Evolutionary conservation across 2,888 invertebrate species (phyloP).

Genomic region (Trachelus troglodyta): DNA sequence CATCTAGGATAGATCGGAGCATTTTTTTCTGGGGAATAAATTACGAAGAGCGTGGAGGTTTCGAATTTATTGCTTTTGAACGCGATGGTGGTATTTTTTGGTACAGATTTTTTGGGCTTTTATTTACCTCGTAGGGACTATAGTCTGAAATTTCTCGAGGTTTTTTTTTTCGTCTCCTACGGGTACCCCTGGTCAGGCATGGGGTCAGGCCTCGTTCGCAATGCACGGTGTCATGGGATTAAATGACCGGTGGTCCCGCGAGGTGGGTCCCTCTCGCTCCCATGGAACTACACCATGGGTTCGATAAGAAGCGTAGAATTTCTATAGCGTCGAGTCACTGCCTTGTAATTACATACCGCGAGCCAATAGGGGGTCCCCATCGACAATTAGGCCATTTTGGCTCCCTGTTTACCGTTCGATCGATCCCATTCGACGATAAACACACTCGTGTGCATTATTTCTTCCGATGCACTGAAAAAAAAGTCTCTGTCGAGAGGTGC

Average conservation of each 20-base stretch:
- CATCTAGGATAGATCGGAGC: background rate
- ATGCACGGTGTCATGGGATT: conserved; percentile 58
- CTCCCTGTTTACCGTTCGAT: conserved; percentile 49
- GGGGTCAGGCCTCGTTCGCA: conserved; percentile 10
- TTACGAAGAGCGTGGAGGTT: background rate
- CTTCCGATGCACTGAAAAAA: background rate
- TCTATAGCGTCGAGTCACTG: conserved; percentile 58
- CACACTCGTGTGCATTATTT: conserved; percentile 10
- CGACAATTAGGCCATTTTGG: conserved; percentile 57
- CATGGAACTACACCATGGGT: conserved; percentile 19
- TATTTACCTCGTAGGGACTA: background rate
- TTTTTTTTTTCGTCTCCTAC: background rate
- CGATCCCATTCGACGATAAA: conserved; percentile 32
- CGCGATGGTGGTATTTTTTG: background rate
- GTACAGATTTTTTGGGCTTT: background rate
- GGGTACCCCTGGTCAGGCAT: background rate
- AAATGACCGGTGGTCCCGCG: conserved; percentile 49
- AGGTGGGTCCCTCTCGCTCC: conserved; percentile 10
- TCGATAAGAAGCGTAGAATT: conserved; percentile 25
- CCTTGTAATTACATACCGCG: conserved; percentile 62
- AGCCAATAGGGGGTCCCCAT: conserved; percentile 55
- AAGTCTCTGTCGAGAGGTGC: background rate
- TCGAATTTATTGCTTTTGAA: background rate
- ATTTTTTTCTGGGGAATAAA: background rate
- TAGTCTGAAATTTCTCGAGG: background rate